phyloP scores from a whole-genome alignment of 2,888 invertebrate species.

The Campoplex nolae region DNA sequence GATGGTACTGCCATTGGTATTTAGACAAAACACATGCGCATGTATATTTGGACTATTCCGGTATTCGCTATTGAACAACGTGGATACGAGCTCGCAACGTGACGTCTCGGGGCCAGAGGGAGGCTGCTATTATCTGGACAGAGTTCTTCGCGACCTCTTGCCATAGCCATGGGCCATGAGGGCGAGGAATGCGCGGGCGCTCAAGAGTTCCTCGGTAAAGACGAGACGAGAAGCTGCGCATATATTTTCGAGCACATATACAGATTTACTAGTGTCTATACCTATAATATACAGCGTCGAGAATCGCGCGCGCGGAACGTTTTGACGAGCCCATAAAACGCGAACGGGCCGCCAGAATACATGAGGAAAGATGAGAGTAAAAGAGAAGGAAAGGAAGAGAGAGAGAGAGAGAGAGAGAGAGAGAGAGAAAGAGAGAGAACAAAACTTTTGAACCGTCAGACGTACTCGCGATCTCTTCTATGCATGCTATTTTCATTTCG shows the following conservation, averaged over 20 bases:
- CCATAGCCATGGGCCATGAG: conserved; percentile 67
- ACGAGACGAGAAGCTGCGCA: conserved; percentile 44
- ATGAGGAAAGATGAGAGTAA: conserved; percentile 6
- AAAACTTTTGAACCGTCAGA: conserved; percentile 42
- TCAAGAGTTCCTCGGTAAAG: conserved; percentile 33
- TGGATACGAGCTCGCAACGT: conserved; percentile 59
- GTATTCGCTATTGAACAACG: conserved; percentile 4
- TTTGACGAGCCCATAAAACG: conserved; percentile 82
- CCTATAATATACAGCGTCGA: conserved; percentile 74
- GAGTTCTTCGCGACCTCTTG: conserved; percentile 63
- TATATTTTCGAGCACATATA: conserved; percentile 23
- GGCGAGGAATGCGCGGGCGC: conserved; percentile 76
- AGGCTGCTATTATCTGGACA: conserved; percentile 48
- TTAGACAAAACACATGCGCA: neutral
- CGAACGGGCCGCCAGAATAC: conserved; percentile 74
- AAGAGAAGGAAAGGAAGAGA: conserved; percentile 21
- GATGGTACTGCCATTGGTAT: neutral
- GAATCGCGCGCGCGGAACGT: conserved; percentile 78
- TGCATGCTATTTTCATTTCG: conserved; percentile 32
- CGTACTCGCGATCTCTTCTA: conserved; percentile 48
- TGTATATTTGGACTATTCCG: neutral
- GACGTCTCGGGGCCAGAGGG: conserved; percentile 42
- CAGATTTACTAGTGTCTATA: conserved; percentile 16
- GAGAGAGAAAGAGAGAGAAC: conserved; percentile 27
- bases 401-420: conserved; percentile 24